Conservation (phyloP, 2,797 vertebrate genomes). For the Discoglossus pictus region DNA sequence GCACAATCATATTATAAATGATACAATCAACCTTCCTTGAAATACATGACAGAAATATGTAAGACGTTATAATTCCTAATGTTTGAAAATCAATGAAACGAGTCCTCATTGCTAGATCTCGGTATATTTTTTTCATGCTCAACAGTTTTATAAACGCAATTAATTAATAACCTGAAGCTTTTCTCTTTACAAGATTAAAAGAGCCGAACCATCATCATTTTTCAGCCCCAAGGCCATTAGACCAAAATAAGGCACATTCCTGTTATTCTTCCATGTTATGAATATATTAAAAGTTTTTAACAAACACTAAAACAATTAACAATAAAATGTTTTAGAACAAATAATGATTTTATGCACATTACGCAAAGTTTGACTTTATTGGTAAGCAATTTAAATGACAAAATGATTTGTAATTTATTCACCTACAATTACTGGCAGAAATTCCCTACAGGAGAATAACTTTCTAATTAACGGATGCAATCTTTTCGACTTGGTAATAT, state of each 20-base stretch:
- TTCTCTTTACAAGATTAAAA: no score
- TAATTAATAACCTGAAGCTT: no score
- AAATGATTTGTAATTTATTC: slow-evolving; percentile 49
- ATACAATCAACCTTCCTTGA: no score
- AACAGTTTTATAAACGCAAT: no score
- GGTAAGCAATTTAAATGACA: slow-evolving; percentile 46
- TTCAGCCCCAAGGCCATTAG: no score
- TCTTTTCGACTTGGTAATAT: slow-evolving; percentile 40
- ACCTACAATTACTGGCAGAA: slow-evolving; percentile 46
- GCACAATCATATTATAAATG: no score
- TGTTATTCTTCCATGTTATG: neutral
- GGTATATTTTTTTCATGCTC: no score
- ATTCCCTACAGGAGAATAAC: slow-evolving; percentile 48
- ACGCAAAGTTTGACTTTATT: slow-evolving; percentile 44
- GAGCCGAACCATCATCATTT: no score
- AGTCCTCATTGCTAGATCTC: no score
- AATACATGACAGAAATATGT: no score
- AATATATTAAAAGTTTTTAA: slow-evolving; percentile 40
- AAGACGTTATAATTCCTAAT: no score
- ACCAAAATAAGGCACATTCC: neutral
- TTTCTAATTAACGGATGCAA: slow-evolving; percentile 48
- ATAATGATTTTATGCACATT: slow-evolving; percentile 38
- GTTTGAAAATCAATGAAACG: no score
- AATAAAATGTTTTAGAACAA: slow-evolving; percentile 36
- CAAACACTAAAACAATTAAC: slow-evolving; percentile 34